Conservation (phyloP, 2,797 vertebrate species). For the Podarcis lilfordi region DNA sequence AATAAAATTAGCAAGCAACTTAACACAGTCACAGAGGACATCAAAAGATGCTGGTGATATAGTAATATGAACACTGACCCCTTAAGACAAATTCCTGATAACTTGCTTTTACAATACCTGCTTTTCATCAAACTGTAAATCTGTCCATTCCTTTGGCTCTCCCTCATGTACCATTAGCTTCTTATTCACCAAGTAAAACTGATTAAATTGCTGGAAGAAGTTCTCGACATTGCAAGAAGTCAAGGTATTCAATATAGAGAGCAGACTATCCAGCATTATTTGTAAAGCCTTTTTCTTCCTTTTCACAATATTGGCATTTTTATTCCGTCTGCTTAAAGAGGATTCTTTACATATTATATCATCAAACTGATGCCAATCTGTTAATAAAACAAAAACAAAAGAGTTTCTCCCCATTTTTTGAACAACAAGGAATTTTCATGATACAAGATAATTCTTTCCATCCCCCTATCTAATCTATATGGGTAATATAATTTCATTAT, state of each 20-base stretch:
- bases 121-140: conserved; percentile 58
- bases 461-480: too few species aligned
- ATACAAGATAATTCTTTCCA: too few species aligned
- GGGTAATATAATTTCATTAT: too few species aligned
- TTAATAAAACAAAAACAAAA: background rate
- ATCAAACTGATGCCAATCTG: conserved; percentile 96
- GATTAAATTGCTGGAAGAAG: conserved; percentile 81
- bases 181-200: conserved; percentile 77
- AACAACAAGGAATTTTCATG: too few species aligned
- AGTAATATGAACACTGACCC: too few species aligned
- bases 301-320: background rate
- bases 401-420: too few species aligned
- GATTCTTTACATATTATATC: conserved; percentile 85
- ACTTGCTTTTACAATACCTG: conserved; percentile 73
- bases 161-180: conserved; percentile 75
- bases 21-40: background rate
- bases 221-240: conserved; percentile 75
- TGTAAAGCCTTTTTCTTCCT: conserved; percentile 82
- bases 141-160: conserved; percentile 6
- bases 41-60: background rate
- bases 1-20: background rate
- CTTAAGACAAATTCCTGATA: background rate
- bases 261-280: conserved; percentile 85
- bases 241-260: conserved; percentile 84
- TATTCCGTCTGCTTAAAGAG: accelerated